These are phyloP conservation scores for Agrypnia vestita DNA, from an alignment of 1,140 invertebrate species.

Conservation along the genomic window DNA sequence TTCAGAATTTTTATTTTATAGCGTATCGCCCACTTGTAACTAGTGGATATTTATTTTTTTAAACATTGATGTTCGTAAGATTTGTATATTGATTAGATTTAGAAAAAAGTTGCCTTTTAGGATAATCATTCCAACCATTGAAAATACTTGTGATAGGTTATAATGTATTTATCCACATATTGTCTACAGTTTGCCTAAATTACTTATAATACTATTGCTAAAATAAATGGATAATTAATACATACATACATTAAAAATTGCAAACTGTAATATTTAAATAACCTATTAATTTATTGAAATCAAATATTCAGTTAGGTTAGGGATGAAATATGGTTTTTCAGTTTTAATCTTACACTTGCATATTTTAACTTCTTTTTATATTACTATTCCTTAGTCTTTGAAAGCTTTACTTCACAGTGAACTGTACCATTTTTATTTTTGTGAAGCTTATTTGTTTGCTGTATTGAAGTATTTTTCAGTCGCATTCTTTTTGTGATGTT, in stretches of 20 bases:
- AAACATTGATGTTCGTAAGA: constrained; percentile 19
- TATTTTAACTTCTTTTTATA: background rate
- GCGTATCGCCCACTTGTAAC: background rate
- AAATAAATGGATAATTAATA: too few species aligned
- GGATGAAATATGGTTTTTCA: background rate
- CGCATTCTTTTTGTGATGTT: background rate
- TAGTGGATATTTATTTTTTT: constrained; percentile 49
- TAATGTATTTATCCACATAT: constrained; percentile 17
- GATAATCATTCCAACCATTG: constrained; percentile 49
- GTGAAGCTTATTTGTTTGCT: background rate
- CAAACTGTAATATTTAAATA: background rate
- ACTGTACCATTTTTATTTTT: background rate
- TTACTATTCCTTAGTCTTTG: background rate
- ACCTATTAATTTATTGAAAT: background rate
- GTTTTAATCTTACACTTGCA: background rate
- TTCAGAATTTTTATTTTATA: constrained; percentile 21
- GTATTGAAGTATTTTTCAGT: background rate
- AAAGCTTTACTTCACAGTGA: background rate
- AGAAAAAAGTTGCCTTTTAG: constrained; percentile 53
- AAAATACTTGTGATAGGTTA: constrained; percentile 45
- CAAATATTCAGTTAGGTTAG: background rate
- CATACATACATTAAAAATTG: background rate
- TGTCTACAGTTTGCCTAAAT: constrained; percentile 14
- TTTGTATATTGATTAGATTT: constrained; percentile 51
- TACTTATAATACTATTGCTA: background rate